Percentiles rank a stretch among this genome's conserved stretches.
Evolutionary conservation across 2,888 invertebrate genomes (phyloP).

Genomic region (Coleophora flavipennella): DNA sequence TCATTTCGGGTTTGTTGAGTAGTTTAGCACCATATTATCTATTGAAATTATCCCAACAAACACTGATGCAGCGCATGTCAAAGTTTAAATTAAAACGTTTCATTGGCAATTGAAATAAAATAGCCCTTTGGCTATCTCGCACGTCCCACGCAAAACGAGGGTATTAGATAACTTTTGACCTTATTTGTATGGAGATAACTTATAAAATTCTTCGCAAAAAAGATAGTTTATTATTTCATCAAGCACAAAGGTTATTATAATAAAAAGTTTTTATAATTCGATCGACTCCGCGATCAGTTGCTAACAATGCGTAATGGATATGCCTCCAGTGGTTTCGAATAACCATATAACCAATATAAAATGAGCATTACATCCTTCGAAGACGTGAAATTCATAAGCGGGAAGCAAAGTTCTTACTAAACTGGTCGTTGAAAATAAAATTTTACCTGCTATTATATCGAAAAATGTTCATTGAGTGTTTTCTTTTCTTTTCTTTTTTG

Average conservation of each 20-base stretch:
- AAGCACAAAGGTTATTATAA: constrained; percentile 35
- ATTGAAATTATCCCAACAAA: constrained; percentile 9
- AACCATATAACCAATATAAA: constrained; percentile 24
- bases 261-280: constrained; percentile 41
- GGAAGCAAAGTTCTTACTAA: constrained; percentile 15
- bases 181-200: background rate
- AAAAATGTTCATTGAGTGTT: constrained; percentile 28
- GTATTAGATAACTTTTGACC: constrained; percentile 3
- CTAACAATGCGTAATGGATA: constrained; percentile 62
- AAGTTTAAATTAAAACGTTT: constrained; percentile 8
- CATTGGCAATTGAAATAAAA: constrained; percentile 1
- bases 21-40: background rate
- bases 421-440: constrained; percentile 14
- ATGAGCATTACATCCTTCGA: constrained; percentile 16
- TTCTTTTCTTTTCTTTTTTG: constrained; percentile 29
- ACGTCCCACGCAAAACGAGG: constrained; percentile 14
- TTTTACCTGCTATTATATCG: constrained; percentile 44
- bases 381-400: constrained; percentile 2
- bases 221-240: constrained; percentile 18
- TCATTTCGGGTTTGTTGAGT: no score
- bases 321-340: constrained; percentile 49
- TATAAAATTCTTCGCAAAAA: background rate
- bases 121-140: constrained; percentile 12
- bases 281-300: constrained; percentile 44
- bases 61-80: constrained; percentile 11